Conservation (phyloP, 2,888 invertebrate species). For the Agrochola lota region DNA sequence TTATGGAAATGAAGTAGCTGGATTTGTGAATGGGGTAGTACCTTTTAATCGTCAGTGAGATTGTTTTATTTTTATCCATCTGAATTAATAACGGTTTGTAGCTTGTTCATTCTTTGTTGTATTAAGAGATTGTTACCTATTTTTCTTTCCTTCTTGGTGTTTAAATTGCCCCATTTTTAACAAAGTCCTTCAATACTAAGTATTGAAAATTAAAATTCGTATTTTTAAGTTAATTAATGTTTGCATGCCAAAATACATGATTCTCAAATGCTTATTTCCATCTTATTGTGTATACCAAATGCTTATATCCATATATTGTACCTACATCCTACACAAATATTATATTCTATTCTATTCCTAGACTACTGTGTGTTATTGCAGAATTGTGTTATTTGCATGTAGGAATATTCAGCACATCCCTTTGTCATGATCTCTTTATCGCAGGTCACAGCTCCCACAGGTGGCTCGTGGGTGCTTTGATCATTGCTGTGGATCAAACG, state of each 20-base stretch:
- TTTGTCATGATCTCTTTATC: neutral
- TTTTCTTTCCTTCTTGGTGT: too few species aligned
- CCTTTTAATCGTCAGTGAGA: neutral
- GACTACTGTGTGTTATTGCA: neutral
- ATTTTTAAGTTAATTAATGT: neutral
- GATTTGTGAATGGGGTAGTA: slow-evolving; percentile 1
- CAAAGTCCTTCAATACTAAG: neutral
- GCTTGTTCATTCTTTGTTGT: neutral
- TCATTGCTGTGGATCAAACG: neutral
- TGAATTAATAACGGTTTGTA: neutral
- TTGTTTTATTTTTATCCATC: neutral
- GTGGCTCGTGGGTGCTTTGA: neutral
- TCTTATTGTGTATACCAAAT: neutral
- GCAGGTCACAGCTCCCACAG: neutral
- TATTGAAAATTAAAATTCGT: neutral
- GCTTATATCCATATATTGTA: too few species aligned
- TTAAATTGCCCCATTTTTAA: neutral
- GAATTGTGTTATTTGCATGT: neutral
- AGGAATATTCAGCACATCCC: neutral
- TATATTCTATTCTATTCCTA: neutral
- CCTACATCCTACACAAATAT: neutral
- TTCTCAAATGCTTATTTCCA: neutral
- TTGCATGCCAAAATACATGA: neutral
- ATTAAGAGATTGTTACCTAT: neutral
- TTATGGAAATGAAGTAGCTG: slow-evolving; percentile 17